Evolutionary conservation across 1,140 invertebrate genomes (phyloP), one percentile per base, ranked within the genome.

Genomic region (Fopius arisanus): DNA sequence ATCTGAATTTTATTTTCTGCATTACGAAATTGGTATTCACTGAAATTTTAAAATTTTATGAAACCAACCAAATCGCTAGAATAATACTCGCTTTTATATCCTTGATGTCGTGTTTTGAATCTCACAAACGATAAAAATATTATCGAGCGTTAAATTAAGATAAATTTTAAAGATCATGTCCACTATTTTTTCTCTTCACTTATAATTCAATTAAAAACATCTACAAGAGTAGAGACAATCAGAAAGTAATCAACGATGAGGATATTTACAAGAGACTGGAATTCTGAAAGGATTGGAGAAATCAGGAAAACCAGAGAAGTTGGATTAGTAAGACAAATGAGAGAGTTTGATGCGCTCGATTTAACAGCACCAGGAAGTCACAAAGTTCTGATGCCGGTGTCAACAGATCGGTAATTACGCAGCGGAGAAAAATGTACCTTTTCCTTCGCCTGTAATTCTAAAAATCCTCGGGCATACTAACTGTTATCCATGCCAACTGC

Each of bases 21-120:
- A 14, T 28, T 48, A 21, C 19, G 48, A 71, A 28, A 33, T 70
- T n/a, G n/a, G n/a, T n/a, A n/a, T n/a, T n/a, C n/a, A n/a, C n/a
- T n/a, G n/a, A n/a, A n/a, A n/a, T n/a, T n/a, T n/a, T n/a, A n/a
- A n/a, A n/a, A n/a, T n/a, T n/a, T n/a, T 23, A 33, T 67, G 67
- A 65, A 72, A 74, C 37, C 65, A 33, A 59, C 19, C 40, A 73
- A 76, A 67, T 74, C 74, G 74, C 68, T 62, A 59, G 33, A 33
- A 70, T 10, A 28, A 21, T 70, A 26, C 48, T 23, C 6, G 23
- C 54, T 59, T 59, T 54, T 59, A 59, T 59, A 59, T 26, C 19
- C 23, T 28, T n/a, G n/a, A n/a, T n/a, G n/a, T n/a, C n/a, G n/a
- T n/a, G n/a, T n/a, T n/a, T n/a, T n/a, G n/a, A n/a, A n/a, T n/a